These are phyloP conservation scores for Colossoma macropomum DNA, from an alignment of 2,113 vertebrate genomes.

Conservation along the genomic window DNA sequence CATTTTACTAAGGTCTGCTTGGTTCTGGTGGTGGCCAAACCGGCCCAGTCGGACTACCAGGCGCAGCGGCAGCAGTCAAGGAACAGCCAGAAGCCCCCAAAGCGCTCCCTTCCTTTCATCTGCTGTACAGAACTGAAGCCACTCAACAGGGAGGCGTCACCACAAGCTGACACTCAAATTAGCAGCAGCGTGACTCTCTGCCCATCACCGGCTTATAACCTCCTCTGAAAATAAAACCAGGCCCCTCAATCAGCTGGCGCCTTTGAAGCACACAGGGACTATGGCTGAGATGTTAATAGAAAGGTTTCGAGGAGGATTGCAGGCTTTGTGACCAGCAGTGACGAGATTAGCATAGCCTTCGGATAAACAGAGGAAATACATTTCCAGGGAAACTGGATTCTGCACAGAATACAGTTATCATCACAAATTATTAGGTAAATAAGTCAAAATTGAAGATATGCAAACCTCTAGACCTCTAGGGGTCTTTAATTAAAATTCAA, in stretches of 20 bases:
- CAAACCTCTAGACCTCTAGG: too few species aligned
- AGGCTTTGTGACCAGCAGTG: conserved; percentile 52
- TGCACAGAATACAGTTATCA: too few species aligned
- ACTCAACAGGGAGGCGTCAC: conserved; percentile 63
- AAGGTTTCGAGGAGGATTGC: conserved; percentile 67
- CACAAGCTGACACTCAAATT: conserved; percentile 72
- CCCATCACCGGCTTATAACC: conserved; percentile 45
- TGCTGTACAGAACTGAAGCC: conserved; percentile 61
- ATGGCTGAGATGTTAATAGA: conserved; percentile 70
- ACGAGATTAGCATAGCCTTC: not conserved
- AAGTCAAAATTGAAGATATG: too few species aligned
- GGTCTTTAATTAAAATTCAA: too few species aligned
- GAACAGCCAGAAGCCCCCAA: not conserved
- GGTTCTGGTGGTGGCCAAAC: not conserved
- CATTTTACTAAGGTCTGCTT: not conserved
- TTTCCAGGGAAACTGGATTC: too few species aligned
- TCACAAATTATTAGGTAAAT: too few species aligned
- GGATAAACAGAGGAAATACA: not conserved
- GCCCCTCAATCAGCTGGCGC: conserved; percentile 34
- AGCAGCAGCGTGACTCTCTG: conserved; percentile 59
- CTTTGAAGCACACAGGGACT: conserved; percentile 62
- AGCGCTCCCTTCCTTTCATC: conserved; percentile 64
- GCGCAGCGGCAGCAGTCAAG: not conserved
- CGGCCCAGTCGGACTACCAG: not conserved
- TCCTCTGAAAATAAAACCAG: not conserved